Base-by-base conservation (phyloP, 1,140 invertebrate genomes). In the Muscidifurax raptorellus region DNA sequence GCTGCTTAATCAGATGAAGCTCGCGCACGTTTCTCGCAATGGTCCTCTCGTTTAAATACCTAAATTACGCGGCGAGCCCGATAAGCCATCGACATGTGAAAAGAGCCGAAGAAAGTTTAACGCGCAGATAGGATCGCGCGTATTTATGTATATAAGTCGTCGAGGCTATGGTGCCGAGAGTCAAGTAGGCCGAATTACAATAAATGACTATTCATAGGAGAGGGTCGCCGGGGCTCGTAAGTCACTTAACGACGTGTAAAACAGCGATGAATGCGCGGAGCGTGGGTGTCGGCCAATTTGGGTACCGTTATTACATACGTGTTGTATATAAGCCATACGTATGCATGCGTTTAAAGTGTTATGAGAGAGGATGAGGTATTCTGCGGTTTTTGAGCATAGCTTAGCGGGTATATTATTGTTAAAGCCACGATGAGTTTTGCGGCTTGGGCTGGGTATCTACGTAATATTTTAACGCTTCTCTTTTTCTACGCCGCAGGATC, bases 161-260 rank as follows among this genome's bases (percentile, higher is more conserved):
- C n/a, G 22, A 12, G 15, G 12, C 59, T 74, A 44, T n/a, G 81
- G 28, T 10, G 28, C 6, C 28, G 30, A 69, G 32, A 59, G 76
- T 79, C 52, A 84, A 84, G 78, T 84, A 75, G 77, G 83, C 25
- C 78, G 78, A 79, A 84, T 84, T 84, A 84, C 71, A 84, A 84
- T 84, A 84, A 84, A 84, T 84, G 83, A 80, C 77, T 84, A 84
- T 84, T 84, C 83, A 80, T 84, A 52, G 76, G 52, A 40, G 52
- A 76, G 52, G 40, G 44, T 74, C 52, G 28, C 22, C 22, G 52
- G 30, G 18, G 74, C 52, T 66, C 71, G 59, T 66, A 76, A 67
- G 81, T 74, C 82, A 79, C 64, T 80, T 80, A 84, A 84, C 47
- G 71, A 80, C 71, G 69, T 84, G 78, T 80, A 75, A 84, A 84